Base-by-base conservation (phyloP, 1,140 invertebrate genomes). In the Megathymus violae region DNA sequence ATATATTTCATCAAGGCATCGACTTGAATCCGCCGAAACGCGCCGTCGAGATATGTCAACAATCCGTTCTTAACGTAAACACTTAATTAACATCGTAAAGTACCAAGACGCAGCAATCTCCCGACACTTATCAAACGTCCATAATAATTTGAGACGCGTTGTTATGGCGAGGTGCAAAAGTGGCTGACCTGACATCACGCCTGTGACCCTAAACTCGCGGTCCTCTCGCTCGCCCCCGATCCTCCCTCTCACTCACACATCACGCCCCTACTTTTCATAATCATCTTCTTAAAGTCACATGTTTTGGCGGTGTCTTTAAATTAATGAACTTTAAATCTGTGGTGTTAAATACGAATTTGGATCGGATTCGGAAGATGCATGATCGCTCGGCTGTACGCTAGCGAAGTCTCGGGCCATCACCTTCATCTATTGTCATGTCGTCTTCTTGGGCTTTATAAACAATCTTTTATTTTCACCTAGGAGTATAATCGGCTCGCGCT, bases 131-230 rank as follows among this genome's bases (percentile, higher is more conserved):
- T 91, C 88, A 88, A 87, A 85, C 85, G 88, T 89, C 89, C 85
- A 91, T 91, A 92, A 91, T 88, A 92, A 91, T 91, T 92, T 92
- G 88, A 91, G 85, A 89, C 86, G 88, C 88, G 89, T 91, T 89
- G 91, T 90, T 91, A 88, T 81, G 76, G 81, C 78, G 87, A 91
- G 89, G 91, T 91, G 89, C 89, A 91, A 92, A 91, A 92, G 89
- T 91, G 83, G 81, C 89, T 92, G 88, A 92, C 91, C 91, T 88
- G 82, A 88, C 84, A 89, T 92, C 91, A 92, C 91, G 91, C 86
- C 78, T 85, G 80, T 90, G 89, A 92, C 91, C 91, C 86, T 81
- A 65, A 64, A 62, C 61, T 62, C 59, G 52, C 51, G 31, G 11
- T 34, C 74, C 46, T 85, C 82, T 62, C 80, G 46, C 40, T 89